Base-by-base conservation (phyloP, 2,888 invertebrate genomes). In the Tolmerus cingulatus region DNA sequence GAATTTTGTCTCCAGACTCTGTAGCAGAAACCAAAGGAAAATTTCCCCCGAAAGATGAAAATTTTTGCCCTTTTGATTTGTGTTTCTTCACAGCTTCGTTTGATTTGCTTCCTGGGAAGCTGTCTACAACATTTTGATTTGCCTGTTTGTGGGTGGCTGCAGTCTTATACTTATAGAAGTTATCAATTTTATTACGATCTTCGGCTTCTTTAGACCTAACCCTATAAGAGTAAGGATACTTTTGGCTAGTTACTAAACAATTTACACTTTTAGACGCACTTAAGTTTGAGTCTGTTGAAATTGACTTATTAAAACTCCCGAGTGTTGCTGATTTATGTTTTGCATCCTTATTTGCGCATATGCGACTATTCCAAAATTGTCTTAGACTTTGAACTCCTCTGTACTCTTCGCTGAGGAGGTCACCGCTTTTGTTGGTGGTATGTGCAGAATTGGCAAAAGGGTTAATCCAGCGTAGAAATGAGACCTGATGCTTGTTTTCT, bases 101-200 rank as follows among this genome's bases (percentile, higher is more conserved):
- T 46, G 74, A 74, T 87, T 51, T 82, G 40, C 78, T 79, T 77
- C 86, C 86, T 84, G 90, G 89, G 34, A 74, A 76, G 14, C 77
- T 84, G 77, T 76, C 84, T 23, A 76, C 30, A 23, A 81, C 37
- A 30, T 77, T 57, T n/a, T 51, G 76, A 40, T 79, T 87, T 19
- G 57, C 51, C 14, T 87, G 82, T 85, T 89, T 88, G 43, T 88
- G 87, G 7, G 89, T 89, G 51, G 89, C 89, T 46, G 93, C 93
- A 87, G 91, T 92, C 90, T 92, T 93, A 89, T 92, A 92, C 89
- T 93, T 93, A 88, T 93, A 92, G 88, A 93, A 93, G 88, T 93
- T 92, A 88, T 93, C 93, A 88, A 91, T 91, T 86, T 91, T 90
- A 5, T 90, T 90, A 78, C 90, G 34, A 23, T 76, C 87, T 88